Base-by-base conservation (phyloP, 92 coral and sea anemone species). In the Pocillopora meandrina region DNA sequence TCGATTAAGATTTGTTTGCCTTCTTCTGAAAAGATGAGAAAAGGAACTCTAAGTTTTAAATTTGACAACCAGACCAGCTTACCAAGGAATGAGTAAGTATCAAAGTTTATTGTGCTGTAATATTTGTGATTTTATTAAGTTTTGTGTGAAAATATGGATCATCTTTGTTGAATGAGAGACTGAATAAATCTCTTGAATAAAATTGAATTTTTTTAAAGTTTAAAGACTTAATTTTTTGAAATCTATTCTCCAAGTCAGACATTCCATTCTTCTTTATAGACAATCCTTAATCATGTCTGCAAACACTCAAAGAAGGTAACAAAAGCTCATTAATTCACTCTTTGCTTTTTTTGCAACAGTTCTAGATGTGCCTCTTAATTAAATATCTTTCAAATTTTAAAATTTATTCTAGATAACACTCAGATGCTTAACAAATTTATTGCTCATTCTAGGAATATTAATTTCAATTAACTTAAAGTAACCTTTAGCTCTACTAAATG, bases 81-180 rank as follows among this genome's bases (percentile, higher is more conserved):
- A 67, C 99, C 98, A 63, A 86, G 99, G 75, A 96, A 96, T 81
- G 95, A 93, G 99, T 96, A 86, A 89, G 98, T 85, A 31, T 42
- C 52, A 42, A 42, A 42, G 52, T 3, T 42, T 42, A 42, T 42
- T 3, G 8, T 42, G 8, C 5, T 42, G 52, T 42, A 42, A 42
- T 42, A 42, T 3, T 42, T 42, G 8, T 3, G 52, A 7, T 42
- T 42, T 7, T 0, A 42, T 42, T 42, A 42, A 42, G 52, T 42
- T 42, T 42, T 42, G 4, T 42, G 1, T 42, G 4, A 9, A 5
- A 42, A 15, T 12, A 16, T 8, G n/a, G 58, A n/a, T 26, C 13
- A 8, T 36, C 14, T 15, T 33, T 16, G 10, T 33, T 19, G 20
- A 74, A 56, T 36, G 56, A 52, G 18, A 31, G 36, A 26, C 71